Conservation (phyloP, 92 coral and sea anemone species). For the Plumapathes pennacea region DNA sequence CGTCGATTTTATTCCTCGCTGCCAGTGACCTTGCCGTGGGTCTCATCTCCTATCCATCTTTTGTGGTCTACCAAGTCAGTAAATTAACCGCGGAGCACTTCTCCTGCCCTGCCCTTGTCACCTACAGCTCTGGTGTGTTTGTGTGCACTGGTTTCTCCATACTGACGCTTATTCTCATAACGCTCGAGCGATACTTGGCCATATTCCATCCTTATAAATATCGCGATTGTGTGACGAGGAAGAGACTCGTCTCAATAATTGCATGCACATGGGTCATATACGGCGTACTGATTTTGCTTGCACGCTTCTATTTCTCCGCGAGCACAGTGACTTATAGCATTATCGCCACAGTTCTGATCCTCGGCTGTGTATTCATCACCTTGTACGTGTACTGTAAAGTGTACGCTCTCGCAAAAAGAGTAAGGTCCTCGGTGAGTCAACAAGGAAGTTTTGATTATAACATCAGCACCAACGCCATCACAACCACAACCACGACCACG, state of each 20-base stretch:
- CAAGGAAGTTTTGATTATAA: slow-evolving; percentile 4
- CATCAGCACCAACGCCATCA: neutral
- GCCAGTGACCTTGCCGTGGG: slow-evolving; percentile 59
- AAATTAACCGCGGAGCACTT: slow-evolving; percentile 42
- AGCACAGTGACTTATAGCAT: slow-evolving; percentile 30
- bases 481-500: neutral
- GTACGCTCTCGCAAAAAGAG: slow-evolving; percentile 34
- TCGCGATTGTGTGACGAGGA: slow-evolving; percentile 39
- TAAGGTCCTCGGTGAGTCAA: slow-evolving; percentile 26
- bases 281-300: slow-evolving; percentile 31
- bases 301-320: slow-evolving; percentile 52
- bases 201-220: slow-evolving; percentile 74
- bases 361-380: slow-evolving; percentile 41
- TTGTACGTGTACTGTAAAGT: slow-evolving; percentile 60
- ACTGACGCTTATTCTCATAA: slow-evolving; percentile 58
- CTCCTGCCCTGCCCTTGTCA: slow-evolving; percentile 55
- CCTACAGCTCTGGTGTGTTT: slow-evolving; percentile 54
- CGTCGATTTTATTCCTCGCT: slow-evolving; percentile 68
- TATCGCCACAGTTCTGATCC: slow-evolving; percentile 49
- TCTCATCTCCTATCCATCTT: slow-evolving; percentile 51
- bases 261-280: slow-evolving; percentile 53
- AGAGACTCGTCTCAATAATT: slow-evolving; percentile 24
- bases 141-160: slow-evolving; percentile 67
- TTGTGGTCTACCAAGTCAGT: slow-evolving; percentile 67
- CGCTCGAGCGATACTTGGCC: slow-evolving; percentile 68